Evolutionary conservation across 2,113 vertebrate genomes (phyloP), one percentile per base, ranked within the genome.

Genomic region (Caranx melampygus): DNA sequence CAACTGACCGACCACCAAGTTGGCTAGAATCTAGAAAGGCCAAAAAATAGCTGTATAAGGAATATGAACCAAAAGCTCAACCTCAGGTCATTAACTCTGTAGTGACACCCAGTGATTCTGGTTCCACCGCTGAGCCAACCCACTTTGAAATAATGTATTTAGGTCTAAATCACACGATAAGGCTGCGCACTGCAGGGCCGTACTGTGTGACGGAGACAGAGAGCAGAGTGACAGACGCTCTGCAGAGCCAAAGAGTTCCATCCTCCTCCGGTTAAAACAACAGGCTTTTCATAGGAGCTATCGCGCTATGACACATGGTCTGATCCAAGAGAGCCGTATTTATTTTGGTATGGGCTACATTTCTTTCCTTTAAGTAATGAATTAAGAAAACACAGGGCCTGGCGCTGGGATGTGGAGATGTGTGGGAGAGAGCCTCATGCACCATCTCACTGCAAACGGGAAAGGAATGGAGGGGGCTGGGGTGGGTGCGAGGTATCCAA

Each of bases 391-490:
- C 87, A 92, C 64, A 58, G 78, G 92, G 94, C 88, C 94, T 85
- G 89, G 87, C 86, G 77, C 75, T 75, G 83, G 89, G 95, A 94
- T 93, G 92, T 86, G 92, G 90, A 78, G 94, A 95, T 95, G 95
- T 96, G 96, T 97, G 96, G 96, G 96, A 97, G 95, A 95, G 95
- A 94, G 83, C 77, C 62, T 75, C 91, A 93, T 87, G 92, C 91
- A 91, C 90, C 89, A 91, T 94, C 94, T 94, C 94, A 92, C 82
- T 82, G 81, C 35, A 88, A 82, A 94, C 91, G 92, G 93, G 93
- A 94, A 94, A 94, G 93, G 91, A 94, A 94, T 94, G 94, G 94
- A 75, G 73, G 62, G 93, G 92, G 92, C 37, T 34, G 67, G 91
- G 92, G 68, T 31, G 59, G 92, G 92, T 82, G 90, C 77, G 18